Evolutionary conservation across 2,113 vertebrate genomes (phyloP).

Genomic region (Grammomys dolichurus): DNA sequence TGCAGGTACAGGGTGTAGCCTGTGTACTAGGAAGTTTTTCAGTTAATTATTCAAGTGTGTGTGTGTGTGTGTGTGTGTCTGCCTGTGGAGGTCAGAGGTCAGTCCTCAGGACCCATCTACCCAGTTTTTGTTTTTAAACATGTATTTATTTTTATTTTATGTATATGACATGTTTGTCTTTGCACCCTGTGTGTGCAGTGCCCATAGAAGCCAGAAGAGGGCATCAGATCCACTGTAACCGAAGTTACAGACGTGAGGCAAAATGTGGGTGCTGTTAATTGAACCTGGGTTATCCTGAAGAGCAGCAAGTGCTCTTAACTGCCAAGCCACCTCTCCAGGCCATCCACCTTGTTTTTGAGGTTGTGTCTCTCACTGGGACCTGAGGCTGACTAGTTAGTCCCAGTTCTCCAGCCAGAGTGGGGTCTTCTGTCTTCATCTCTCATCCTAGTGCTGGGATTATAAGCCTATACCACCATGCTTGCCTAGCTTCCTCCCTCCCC

Average conservation of each 20-base stretch:
- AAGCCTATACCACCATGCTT: background rate
- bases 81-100: background rate
- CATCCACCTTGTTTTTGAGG: background rate
- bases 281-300: background rate
- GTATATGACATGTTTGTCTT: background rate
- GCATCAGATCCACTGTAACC: background rate
- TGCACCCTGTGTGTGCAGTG: background rate
- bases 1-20: background rate
- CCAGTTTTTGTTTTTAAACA: background rate
- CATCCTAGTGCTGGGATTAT: background rate
- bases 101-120: background rate
- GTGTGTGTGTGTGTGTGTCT: no score
- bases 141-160: background rate
- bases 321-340: background rate
- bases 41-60: background rate
- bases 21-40: background rate
- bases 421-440: background rate
- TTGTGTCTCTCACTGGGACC: background rate
- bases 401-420: background rate
- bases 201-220: background rate
- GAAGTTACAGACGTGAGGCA: background rate
- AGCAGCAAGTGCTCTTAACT: background rate
- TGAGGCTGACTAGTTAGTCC: background rate
- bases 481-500: rapidly evolving
- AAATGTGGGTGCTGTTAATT: background rate